A percentile compares a stretch with the other conserved stretches of the same genome.
Evolutionary conservation across 92 coral and sea anemone species (phyloP).

Genomic region (Metridium senile): DNA sequence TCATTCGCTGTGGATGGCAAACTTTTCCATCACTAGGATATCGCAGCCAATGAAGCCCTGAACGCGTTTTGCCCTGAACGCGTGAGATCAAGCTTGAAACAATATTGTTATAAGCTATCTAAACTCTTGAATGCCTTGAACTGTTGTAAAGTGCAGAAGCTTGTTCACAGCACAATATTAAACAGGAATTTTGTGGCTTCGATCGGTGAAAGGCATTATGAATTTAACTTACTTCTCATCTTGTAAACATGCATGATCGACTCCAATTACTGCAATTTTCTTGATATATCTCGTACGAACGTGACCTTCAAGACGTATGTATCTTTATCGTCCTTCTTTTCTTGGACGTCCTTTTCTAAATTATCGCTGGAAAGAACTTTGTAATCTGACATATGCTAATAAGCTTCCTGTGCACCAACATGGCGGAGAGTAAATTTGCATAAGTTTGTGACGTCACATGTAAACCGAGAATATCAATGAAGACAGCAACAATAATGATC

Average conservation of each 20-base stretch:
- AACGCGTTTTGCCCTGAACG: constrained; percentile 39
- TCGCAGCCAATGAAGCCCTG: too few relatives aligned
- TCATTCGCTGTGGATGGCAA: constrained; percentile 60
- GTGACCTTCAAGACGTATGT: too few relatives aligned
- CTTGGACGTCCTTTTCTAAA: too few relatives aligned
- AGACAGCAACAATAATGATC: too few relatives aligned
- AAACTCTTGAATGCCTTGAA: constrained; percentile 39
- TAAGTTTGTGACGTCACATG: too few relatives aligned
- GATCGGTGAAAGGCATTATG: constrained; percentile 32
- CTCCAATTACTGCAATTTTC: constrained; percentile 34
- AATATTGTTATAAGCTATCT: constrained; percentile 59
- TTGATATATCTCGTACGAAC: constrained; percentile 22
- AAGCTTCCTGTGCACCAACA: too few relatives aligned
- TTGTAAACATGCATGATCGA: constrained; percentile 38
- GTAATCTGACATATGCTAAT: too few relatives aligned
- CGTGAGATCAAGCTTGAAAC: constrained; percentile 54
- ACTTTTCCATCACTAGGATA: constrained; percentile 49
- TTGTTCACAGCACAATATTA: constrained; percentile 30
- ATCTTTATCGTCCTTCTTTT: too few relatives aligned
- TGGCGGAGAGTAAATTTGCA: too few relatives aligned
- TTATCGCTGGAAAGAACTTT: too few relatives aligned
- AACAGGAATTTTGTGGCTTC: constrained; percentile 7
- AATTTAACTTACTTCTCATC: constrained; percentile 29
- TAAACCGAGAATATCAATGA: too few relatives aligned
- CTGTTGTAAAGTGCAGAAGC: constrained; percentile 27